Base-by-base conservation (phyloP, 1,140 invertebrate species). In the Brevipalpus yothersi region DNA sequence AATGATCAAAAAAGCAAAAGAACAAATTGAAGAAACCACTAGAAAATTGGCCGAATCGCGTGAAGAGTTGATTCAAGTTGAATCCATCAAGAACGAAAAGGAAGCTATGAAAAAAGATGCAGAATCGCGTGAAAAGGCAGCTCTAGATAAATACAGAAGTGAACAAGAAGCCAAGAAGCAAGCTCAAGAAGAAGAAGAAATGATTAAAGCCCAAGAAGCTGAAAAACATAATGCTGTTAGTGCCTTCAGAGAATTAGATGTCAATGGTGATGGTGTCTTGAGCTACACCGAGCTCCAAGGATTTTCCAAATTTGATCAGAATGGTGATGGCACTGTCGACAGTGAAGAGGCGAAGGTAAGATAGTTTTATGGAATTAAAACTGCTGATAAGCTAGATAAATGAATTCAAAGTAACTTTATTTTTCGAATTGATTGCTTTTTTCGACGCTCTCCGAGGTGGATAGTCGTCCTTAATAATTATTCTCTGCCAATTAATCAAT, bases 241-340 rank as follows among this genome's bases (percentile, higher is more conserved):
- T 47, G 78, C 78, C 59, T 93, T 92, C 68, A 73, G 73, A 21
- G 75, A 77, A 53, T 76, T 83, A 63, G 87, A 92, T 73, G 77
- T 78, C 11, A 82, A 92, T 73, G 68, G 75, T 59, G 84, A 89
- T 74, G 80, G 78, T 58, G 68, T 71, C 68, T 69, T 94, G 49
- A 79, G 82, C 62, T 67, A 82, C 45, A 73, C 76, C 56, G 92
- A 96, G 73, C 70, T 97, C 12, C 80, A 82, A 72, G 75, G 78
- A 8, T 77, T 80, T 63, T 73, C 75, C 42, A 80, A 78, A 49
- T 88, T 95, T 75, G 91, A 95, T 73, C 81, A 80, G 63, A 82
- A 95, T 72, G 79, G 79, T 60, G 83, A 96, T 77, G 88, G 89
- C 9, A 75, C 77, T 60, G 84, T 90, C 53, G 77, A 80, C 49